A percentile compares a stretch with the other conserved stretches of the same genome.
Evolutionary conservation across 2,797 vertebrate genomes (phyloP).

Genomic region (Catamblyrhynchus diadema): DNA sequence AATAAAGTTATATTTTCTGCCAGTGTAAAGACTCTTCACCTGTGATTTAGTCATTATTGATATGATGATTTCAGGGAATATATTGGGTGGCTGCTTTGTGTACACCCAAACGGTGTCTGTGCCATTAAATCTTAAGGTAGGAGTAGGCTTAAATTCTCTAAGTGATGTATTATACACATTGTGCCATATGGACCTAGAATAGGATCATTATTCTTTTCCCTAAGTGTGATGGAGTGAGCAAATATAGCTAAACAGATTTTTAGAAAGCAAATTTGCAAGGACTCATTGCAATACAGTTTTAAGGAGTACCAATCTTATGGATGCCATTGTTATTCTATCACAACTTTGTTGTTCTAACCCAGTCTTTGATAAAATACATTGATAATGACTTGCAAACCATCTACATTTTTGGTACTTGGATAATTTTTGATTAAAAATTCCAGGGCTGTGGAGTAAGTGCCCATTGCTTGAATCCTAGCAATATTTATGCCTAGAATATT

Average conservation of each 20-base stretch:
- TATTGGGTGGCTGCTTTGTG: not conserved
- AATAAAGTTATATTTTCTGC: not conserved
- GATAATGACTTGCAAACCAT: not conserved
- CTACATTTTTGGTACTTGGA: not conserved
- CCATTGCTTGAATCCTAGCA: not conserved
- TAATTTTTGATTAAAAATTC: not conserved
- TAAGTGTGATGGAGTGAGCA: not conserved
- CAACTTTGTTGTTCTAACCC: not conserved
- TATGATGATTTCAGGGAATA: not conserved
- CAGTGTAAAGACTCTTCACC: not conserved
- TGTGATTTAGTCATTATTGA: not conserved
- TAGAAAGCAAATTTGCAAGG: not conserved
- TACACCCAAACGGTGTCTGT: not conserved
- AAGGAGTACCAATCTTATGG: not conserved
- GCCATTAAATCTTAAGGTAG: not conserved
- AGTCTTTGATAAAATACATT: not conserved
- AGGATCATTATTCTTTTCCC: not conserved
- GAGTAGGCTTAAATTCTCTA: not conserved
- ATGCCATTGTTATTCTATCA: not conserved
- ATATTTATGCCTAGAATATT: too few relatives aligned
- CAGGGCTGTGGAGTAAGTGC: not conserved
- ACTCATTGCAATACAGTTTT: not conserved
- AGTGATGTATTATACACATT: not conserved
- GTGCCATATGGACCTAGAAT: not conserved
- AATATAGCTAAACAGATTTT: not conserved